These are phyloP conservation scores for Crossocerus cetratus DNA, from an alignment of 2,888 invertebrate species.

Conservation along the genomic window DNA sequence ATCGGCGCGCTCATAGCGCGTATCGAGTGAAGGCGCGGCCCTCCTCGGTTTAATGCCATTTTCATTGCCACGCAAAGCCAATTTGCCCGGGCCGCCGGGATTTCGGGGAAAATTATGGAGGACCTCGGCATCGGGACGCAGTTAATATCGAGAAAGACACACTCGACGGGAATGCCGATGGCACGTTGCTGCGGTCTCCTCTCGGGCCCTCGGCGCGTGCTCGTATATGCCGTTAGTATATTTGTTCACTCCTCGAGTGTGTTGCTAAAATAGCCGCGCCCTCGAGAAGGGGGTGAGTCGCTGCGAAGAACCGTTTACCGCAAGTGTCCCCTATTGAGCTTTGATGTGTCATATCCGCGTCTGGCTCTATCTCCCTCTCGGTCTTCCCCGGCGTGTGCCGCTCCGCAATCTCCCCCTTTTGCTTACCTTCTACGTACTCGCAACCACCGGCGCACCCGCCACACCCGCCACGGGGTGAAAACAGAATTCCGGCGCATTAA, in stretches of 20 bases:
- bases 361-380: too few relatives aligned
- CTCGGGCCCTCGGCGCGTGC: constrained; percentile 59
- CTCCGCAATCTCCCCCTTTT: too few relatives aligned
- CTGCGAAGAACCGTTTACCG: constrained; percentile 20
- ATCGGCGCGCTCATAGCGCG: neutral
- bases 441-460: too few relatives aligned
- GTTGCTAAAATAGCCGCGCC: constrained; percentile 55
- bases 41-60: neutral
- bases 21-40: too few relatives aligned
- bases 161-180: constrained; percentile 15
- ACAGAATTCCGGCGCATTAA: too few relatives aligned
- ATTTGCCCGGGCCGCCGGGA: too few relatives aligned
- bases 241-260: constrained; percentile 66
- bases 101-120: neutral
- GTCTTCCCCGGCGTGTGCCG: too few relatives aligned
- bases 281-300: constrained; percentile 34
- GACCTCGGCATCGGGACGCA: constrained; percentile 27
- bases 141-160: constrained; percentile 26
- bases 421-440: too few relatives aligned
- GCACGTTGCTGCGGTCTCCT: constrained; percentile 50
- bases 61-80: too few relatives aligned
- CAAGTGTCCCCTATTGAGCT: constrained; percentile 31
- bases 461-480: too few relatives aligned
- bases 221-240: constrained; percentile 66
- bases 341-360: neutral